Evolutionary conservation across 2,113 vertebrate genomes (phyloP), one percentile per base, ranked within the genome.

Genomic region (Macrotus californicus): DNA sequence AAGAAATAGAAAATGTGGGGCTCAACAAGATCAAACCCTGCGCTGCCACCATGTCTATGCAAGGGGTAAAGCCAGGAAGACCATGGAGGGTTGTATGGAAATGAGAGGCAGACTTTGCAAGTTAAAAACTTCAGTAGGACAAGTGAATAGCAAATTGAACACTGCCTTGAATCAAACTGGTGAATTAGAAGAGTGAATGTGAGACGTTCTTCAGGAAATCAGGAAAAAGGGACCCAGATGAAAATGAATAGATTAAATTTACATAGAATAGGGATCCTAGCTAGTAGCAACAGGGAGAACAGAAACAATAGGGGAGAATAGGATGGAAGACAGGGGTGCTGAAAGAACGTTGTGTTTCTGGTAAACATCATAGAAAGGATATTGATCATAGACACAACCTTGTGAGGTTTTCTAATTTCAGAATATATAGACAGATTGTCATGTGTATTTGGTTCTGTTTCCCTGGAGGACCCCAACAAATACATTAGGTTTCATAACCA

Each of bases 191-290:
- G 39, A 77, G 29, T 24, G 2, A 56, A 46, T 64, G n/a, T 91
- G 70, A 87, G 21, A 61, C 76, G 72, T 70, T 94, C 59, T 88
- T 31, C 6, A 87, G 54, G 56, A 93, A 82, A 72, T 81, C 39
- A 52, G 39, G 76, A 77, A 79, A 59, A 94, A 91, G 67, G 75
- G 54, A 66, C 15, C 46, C 5, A 52, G 31, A 79, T 70, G 43
- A 80, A 87, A 94, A 70, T 22, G 13, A 46, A 22, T 31, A 67
- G 31, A 46, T 24, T 67, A 41, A 29, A 14, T 76, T 22, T 56
- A 21, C 26, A 13, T 84, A 12, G 5, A 31, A 50, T 22, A 21
- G 52, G 43, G n/a, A 76, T 21, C 15, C 9, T 16, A 26, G 46
- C 73, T 7, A 41, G 14, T 3, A 18, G 7, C 26, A 73, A 39